These are phyloP conservation scores for Anthophora plumipes DNA, from an alignment of 2,888 invertebrate genomes.

Conservation along the genomic window DNA sequence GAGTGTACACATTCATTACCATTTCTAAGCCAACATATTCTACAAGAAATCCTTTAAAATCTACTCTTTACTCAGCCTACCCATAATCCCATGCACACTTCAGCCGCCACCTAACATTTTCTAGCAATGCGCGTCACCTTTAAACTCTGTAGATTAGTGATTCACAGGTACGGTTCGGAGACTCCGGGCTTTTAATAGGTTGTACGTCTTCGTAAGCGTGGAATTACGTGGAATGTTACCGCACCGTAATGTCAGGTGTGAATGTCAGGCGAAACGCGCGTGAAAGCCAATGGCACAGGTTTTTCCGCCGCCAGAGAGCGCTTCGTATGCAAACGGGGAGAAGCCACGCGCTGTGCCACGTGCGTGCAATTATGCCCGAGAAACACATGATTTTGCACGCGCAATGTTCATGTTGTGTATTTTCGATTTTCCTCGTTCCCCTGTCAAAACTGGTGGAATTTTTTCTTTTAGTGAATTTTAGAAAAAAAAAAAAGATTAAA, in stretches of 20 bases:
- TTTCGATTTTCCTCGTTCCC: conserved; percentile 4
- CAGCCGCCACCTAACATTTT: not conserved
- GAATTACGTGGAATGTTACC: conserved; percentile 48
- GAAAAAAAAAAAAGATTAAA: too few relatives aligned
- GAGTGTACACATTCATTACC: too few relatives aligned
- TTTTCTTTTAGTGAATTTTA: too few relatives aligned
- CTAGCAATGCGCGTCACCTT: conserved; percentile 7
- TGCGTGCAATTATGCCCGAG: conserved; percentile 42
- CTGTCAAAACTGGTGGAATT: conserved; percentile 15
- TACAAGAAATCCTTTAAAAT: not conserved
- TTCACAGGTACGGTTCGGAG: conserved; percentile 5
- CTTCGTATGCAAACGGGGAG: not conserved
- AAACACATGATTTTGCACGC: conserved; percentile 54
- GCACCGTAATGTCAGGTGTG: conserved; percentile 67
- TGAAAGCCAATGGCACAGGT: conserved; percentile 68
- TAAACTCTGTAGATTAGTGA: conserved; percentile 21
- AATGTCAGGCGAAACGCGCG: conserved; percentile 65
- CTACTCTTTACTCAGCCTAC: not conserved
- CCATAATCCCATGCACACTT: not conserved
- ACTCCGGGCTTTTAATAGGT: conserved; percentile 28
- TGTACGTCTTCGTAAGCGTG: conserved; percentile 22
- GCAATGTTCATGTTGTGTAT: not conserved
- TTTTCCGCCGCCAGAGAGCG: conserved; percentile 32
- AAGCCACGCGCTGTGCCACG: conserved; percentile 28
- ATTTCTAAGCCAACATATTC: too few relatives aligned